These are phyloP conservation scores for Ciconia boyciana DNA, from an alignment of 2,113 vertebrate genomes.

Conservation along the genomic window DNA sequence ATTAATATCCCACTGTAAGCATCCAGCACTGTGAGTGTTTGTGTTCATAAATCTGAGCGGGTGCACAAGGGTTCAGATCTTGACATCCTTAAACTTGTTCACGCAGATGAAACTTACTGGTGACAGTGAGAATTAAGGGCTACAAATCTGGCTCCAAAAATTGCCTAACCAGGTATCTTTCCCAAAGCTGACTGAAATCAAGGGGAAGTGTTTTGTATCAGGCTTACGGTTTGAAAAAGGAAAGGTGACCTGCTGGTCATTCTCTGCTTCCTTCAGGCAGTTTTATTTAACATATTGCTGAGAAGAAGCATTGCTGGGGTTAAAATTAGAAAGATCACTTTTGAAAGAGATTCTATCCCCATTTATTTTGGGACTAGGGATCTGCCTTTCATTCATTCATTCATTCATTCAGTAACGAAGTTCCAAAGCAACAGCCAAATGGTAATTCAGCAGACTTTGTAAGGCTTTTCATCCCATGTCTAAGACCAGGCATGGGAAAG, in stretches of 20 bases:
- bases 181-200: not conserved
- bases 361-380: not conserved
- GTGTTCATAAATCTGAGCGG: not conserved
- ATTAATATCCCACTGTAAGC: not conserved
- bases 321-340: not conserved
- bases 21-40: not conserved
- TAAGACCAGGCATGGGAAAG: not conserved
- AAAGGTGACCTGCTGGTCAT: not conserved
- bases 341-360: not conserved
- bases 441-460: not conserved
- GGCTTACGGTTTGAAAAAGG: not conserved
- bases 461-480: not conserved
- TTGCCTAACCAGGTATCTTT: not conserved
- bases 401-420: not conserved
- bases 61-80: not conserved
- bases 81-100: not conserved
- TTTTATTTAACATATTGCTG: not conserved
- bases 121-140: not conserved
- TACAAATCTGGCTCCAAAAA: not conserved
- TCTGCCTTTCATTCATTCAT: not conserved
- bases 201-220: not conserved
- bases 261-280: not conserved
- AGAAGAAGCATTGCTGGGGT: not conserved
- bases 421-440: not conserved
- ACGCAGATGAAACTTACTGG: not conserved